Base-by-base conservation (phyloP, 2,113 vertebrate species). In the Himantopus leucocephalus region DNA sequence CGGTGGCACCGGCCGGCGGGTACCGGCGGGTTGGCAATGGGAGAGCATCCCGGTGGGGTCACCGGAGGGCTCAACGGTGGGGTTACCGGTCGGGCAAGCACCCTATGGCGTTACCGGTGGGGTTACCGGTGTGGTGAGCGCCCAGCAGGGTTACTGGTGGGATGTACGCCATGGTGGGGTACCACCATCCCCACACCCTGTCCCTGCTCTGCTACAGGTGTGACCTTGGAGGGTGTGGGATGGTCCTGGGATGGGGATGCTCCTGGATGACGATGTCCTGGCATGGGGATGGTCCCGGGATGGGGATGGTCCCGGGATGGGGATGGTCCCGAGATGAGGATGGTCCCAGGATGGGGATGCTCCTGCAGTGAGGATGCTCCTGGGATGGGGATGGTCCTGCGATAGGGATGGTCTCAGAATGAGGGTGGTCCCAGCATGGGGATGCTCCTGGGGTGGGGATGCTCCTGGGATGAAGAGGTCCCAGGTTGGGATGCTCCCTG, bases 151-250 rank as follows among this genome's bases (percentile, higher is more conserved):
- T 45, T 45, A 30, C 23, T 6, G 35, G 56, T 3, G 79, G 45
- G 35, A 3, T 9, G 71, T 20, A 18, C 3, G 10, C 7, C 27
- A 8, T 8, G 27, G 53, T 23, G 37, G 64, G 53, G 24, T 26
- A 17, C 14, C 71, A 1, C 13, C 32, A 1, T 14, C 41, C 5
- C 23, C 39, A 1, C 1, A 5, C 3, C 7, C 8, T 3, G 70
- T 75, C 89, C 78, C 29, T 2, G 2, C 27, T 48, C 67, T 64
- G 67, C 66, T 52, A 94, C 75, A 83, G 55, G 77, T 89, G 50
- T 93, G 71, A 94, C 95, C 50, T 72, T 81, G 79, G 91, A 6
- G 87, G n/a, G 35, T 43, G 47, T 5, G 27, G 35, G 41, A 37
- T 78, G 55, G 37, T 3, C 32, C 37, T 6, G 3, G 21, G 23